Evolutionary conservation across 2,888 invertebrate species (phyloP), one percentile per base, ranked within the genome.

Genomic region (Venustoraphidia nigricollis): DNA sequence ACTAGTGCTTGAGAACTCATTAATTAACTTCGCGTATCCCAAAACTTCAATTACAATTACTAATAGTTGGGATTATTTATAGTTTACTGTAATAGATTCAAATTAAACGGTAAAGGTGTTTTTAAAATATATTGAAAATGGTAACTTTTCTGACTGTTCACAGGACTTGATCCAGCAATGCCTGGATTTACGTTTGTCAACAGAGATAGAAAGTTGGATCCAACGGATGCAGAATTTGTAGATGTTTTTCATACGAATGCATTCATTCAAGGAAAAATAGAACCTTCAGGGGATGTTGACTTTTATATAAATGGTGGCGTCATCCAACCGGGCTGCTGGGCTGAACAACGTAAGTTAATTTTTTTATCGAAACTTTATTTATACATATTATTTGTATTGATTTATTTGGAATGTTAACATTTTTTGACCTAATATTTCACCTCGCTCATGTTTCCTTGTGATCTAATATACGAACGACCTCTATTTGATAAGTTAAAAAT

Each of bases 161-260:
- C 41, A 67, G 67, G 79, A 0, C 57, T 79, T 35, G 83, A 83
- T 65, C 83, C 83, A 0, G 83, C 83, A 0, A 68, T 81, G 65
- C 83, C 83, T 0, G 64, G 81, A 1, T 83, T 82, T 57, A 65
- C 74, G 5, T 72, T 73, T 37, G 67, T 73, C 10, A 57, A 67
- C 52, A 57, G 60, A 36, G 65, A 70, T 40, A 67, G 74, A 41
- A 80, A 81, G 56, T 59, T 84, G 45, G 81, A 81, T 58, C 60
- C 72, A 2, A 62, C 66, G 1, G 83, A 83, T 57, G 83, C 81
- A 0, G 60, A 67, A 4, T 83, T 80, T 57, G 83, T 84, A 1
- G 83, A 83, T 58, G 76, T 83, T 2, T 70, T 81, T 45, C 83
- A 84, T 56, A 81, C 83, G 1, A 83, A 83, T 57, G 80, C 81